phyloP scores from a whole-genome alignment of 2,888 invertebrate species.

The Alviniconcha strummeri region DNA sequence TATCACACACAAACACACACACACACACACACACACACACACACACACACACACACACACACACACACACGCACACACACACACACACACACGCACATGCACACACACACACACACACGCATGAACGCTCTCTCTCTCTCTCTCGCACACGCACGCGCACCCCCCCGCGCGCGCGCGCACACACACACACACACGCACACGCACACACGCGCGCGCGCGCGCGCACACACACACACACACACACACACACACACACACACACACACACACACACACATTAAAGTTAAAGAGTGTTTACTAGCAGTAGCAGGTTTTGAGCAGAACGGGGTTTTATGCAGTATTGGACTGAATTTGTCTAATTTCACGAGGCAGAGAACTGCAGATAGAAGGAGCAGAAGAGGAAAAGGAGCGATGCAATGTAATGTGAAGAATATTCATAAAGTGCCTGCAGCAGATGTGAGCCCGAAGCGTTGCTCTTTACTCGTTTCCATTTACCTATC shows the following conservation, averaged over 20 bases:
- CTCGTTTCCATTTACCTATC: too few relatives aligned
- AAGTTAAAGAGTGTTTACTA: too few relatives aligned
- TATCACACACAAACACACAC: not conserved
- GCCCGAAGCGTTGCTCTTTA: too few relatives aligned
- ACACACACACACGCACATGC: slow-evolving; percentile 9
- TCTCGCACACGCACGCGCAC: not conserved
- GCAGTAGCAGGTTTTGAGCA: too few relatives aligned
- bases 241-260: slow-evolving; percentile 10
- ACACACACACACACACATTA: slow-evolving; percentile 4
- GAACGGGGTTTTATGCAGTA: too few relatives aligned
- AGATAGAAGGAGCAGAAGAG: too few relatives aligned
- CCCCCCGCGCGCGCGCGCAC: not conserved
- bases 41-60: not conserved
- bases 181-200: not conserved
- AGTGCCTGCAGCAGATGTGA: too few relatives aligned
- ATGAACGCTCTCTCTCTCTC: not conserved
- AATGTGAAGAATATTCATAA: too few relatives aligned
- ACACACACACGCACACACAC: slow-evolving; percentile 5
- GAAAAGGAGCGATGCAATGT: too few relatives aligned
- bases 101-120: slow-evolving; percentile 9
- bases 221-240: slow-evolving; percentile 11
- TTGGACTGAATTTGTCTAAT: too few relatives aligned
- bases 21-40: not conserved
- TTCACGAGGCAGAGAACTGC: too few relatives aligned
- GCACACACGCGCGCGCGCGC: not conserved